Conservation (phyloP, 2,113 vertebrate genomes). For the Typhlomys cinereus region DNA sequence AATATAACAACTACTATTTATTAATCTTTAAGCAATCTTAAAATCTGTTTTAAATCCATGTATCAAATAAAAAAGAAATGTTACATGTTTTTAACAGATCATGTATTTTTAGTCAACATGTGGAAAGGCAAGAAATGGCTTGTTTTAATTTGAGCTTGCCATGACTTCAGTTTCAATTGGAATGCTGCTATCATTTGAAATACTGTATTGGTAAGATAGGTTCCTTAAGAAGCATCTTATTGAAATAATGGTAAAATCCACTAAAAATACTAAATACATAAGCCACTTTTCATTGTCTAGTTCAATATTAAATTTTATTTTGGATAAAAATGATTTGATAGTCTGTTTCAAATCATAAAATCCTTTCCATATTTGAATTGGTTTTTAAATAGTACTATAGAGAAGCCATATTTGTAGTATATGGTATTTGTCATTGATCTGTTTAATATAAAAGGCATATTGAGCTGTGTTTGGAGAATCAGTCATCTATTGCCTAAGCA, state of each 20-base stretch:
- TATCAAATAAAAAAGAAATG: background rate
- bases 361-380: background rate
- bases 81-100: background rate
- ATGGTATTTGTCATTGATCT: too few relatives aligned
- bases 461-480: too few relatives aligned
- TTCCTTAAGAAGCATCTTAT: background rate
- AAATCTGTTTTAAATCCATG: background rate
- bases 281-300: background rate
- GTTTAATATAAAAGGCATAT: too few relatives aligned
- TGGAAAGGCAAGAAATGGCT: background rate
- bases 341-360: background rate
- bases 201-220: background rate
- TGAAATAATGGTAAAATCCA: background rate
- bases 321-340: background rate
- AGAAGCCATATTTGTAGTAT: too few relatives aligned
- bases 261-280: background rate
- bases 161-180: background rate
- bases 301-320: background rate
- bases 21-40: background rate
- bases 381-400: too few relatives aligned
- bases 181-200: background rate
- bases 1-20: background rate
- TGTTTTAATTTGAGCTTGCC: background rate
- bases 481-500: too few relatives aligned
- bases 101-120: background rate